Evolutionary conservation across 1,140 invertebrate genomes (phyloP).

Genomic region (Teleogryllus occipitalis): DNA sequence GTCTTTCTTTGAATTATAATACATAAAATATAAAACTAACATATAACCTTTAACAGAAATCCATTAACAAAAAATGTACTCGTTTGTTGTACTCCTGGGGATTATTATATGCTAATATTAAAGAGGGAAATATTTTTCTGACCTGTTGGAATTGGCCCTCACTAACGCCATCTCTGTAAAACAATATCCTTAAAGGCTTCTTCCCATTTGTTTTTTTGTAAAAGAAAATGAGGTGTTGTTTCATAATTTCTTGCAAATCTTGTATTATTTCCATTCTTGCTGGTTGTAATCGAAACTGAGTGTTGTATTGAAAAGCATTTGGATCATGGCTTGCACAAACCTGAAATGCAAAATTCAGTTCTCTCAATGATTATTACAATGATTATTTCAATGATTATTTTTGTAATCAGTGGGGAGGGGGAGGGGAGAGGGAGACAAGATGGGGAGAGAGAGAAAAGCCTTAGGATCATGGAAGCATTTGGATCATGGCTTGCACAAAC

Average conservation of each 20-base stretch:
- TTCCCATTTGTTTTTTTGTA: conserved; percentile 33
- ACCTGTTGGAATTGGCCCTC: conserved; percentile 70
- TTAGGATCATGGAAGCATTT: no score
- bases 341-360: background rate
- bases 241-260: conserved; percentile 63
- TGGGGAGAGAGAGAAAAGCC: no score
- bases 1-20: no score
- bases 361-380: background rate
- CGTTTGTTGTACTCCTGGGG: no score
- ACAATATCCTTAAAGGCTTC: conserved; percentile 55
- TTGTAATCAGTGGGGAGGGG: no score
- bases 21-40: background rate
- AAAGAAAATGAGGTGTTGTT: conserved; percentile 46
- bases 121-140: no score
- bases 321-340: conserved; percentile 51
- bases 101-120: no score
- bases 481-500: conserved; percentile 51
- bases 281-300: conserved; percentile 57
- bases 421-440: no score
- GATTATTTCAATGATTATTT: no score
- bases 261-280: conserved; percentile 60
- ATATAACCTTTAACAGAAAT: no score
- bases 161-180: conserved; percentile 81
- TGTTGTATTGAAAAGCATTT: conserved; percentile 57
- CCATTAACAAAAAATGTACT: no score